phyloP scores from a whole-genome alignment of 2,888 invertebrate genomes.

The Pristionchus fissidentatus region DNA sequence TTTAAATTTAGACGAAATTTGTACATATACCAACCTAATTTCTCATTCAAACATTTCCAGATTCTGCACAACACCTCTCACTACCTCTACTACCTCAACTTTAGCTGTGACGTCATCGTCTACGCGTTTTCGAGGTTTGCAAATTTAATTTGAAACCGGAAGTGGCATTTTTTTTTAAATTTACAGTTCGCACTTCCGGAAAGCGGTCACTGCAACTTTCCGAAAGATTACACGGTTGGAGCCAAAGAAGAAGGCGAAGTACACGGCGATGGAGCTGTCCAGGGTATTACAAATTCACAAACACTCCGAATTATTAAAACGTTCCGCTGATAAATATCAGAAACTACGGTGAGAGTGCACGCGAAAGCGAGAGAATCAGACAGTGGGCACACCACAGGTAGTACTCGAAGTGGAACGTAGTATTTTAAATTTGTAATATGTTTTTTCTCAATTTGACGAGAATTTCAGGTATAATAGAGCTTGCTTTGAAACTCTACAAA shows the following conservation, averaged over 20 bases:
- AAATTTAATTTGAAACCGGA: not conserved
- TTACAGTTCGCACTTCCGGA: slow-evolving; percentile 26
- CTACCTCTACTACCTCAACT: slow-evolving; percentile 74
- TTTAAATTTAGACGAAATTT: too few species aligned
- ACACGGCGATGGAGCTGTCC: slow-evolving; percentile 4
- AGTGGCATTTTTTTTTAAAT: not conserved
- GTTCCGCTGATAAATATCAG: too few species aligned
- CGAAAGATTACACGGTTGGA: not conserved
- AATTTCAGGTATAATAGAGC: too few species aligned
- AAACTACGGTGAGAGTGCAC: too few species aligned
- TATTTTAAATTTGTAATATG: too few species aligned
- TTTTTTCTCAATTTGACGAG: too few species aligned
- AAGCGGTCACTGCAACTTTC: not conserved
- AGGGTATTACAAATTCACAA: too few species aligned
- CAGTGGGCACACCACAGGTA: too few species aligned
- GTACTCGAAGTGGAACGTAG: too few species aligned
- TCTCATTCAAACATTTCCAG: slow-evolving; percentile 51
- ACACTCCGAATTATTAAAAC: too few species aligned
- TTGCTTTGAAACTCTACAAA: too few species aligned
- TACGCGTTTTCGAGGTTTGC: slow-evolving; percentile 73
- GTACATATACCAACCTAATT: not conserved
- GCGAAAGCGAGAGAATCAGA: too few species aligned
- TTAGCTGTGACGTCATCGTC: slow-evolving; percentile 73
- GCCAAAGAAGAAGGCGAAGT: not conserved
- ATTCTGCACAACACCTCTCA: slow-evolving; percentile 70